Evolutionary conservation across 1,140 invertebrate genomes (phyloP), one percentile per base, ranked within the genome.

Genomic region (Notospermus geniculatus): DNA sequence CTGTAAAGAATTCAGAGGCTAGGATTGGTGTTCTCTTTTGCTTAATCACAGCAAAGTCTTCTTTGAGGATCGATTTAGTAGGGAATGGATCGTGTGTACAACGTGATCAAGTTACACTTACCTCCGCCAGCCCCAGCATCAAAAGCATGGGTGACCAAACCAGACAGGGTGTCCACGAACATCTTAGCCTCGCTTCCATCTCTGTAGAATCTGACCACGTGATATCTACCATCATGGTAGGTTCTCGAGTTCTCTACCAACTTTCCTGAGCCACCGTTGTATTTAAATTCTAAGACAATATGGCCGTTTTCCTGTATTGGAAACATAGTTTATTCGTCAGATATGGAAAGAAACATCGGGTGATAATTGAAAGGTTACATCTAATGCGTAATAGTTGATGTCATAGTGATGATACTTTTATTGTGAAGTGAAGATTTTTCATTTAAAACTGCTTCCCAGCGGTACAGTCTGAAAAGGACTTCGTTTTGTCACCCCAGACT

Each of bases 151-250:
- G 19, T 17, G 22, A 13, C 45, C 28, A 1, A 43, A 41, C 28
- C 29, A 50, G 53, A 23, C 17, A 61, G 23, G 19, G 62, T 60
- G 56, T 78, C 76, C 7, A 78, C 71, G 36, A 32, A 57, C 13
- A 78, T 59, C 1, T 60, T 67, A 5, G 70, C 73, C 5, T 68
- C 66, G n/a, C 60, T 62, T n/a, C 63, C 63, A 11, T 62, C 71
- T 17, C 76, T 57, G 13, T 63, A 41, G 57, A 79, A 77, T n/a
- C 70, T 59, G 13, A 76, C 69, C 9, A 71, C 65, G 45, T 79
- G 76, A 55, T 79, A 77, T 32, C 62, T 30, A 0, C 74, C 75
- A 63, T 79, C 75, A 62, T 73, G 72, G 53, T 71, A 71, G 2
- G 50, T 60, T 17, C 53, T 50, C 5, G 57, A 28, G 7, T 19